A percentile compares a stretch with the other conserved stretches of the same genome.
phyloP scores from a whole-genome alignment of 1,140 invertebrate species.

The Branchinecta lynchi region DNA sequence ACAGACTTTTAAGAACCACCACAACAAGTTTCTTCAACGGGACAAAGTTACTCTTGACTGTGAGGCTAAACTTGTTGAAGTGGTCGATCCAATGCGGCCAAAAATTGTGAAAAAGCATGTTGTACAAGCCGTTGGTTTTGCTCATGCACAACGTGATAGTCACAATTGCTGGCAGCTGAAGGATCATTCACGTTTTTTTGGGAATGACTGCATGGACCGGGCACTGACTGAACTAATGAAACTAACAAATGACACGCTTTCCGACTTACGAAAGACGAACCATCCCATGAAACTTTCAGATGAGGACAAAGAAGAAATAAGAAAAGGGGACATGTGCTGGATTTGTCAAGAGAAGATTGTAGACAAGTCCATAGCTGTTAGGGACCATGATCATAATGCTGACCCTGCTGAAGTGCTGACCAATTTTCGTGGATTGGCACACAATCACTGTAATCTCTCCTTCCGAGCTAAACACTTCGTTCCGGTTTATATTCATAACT shows the following conservation, averaged over 20 bases:
- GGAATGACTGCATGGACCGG: not conserved
- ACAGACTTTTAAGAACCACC: not conserved
- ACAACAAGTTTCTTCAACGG: not conserved
- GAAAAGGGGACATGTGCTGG: not conserved
- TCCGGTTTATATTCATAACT: not conserved
- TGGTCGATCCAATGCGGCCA: not conserved
- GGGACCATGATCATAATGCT: not conserved
- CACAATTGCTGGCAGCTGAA: not conserved
- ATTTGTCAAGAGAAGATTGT: not conserved
- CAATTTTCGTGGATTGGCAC: not conserved
- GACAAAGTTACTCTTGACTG: not conserved
- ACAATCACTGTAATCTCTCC: not conserved
- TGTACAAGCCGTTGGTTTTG: not conserved
- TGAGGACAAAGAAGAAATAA: not conserved
- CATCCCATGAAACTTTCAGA: not conserved
- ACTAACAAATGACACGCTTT: not conserved
- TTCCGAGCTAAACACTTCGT: not conserved
- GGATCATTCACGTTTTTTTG: not conserved
- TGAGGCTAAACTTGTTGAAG: not conserved
- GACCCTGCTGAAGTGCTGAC: not conserved
- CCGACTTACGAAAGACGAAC: not conserved
- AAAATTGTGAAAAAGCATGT: not conserved
- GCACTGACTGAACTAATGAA: not conserved
- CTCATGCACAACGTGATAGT: not conserved
- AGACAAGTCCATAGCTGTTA: not conserved